Base-by-base conservation (phyloP, 1,140 invertebrate genomes). In the Cryptotermes secundus region DNA sequence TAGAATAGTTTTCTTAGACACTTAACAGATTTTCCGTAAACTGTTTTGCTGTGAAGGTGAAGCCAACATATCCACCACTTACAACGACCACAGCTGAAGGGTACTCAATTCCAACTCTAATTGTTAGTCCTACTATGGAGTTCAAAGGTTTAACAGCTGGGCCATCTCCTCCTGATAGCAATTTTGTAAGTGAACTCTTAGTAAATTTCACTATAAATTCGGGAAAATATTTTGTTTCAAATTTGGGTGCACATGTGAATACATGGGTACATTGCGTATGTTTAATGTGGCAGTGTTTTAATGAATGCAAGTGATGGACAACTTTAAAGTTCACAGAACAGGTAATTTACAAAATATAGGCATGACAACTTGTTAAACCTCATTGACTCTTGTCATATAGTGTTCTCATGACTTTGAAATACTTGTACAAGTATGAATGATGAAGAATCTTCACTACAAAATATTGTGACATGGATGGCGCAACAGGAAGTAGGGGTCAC, bases 111-210 rank as follows among this genome's bases (percentile, higher is more conserved):
- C 3, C 45, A 49, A n/a, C 59, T 3, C 14, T 72, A 42, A 85
- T 86, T 45, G 86, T 86, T 36, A 86, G 86, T 65, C 86, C 86
- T 9, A 85, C 85, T 42, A 84, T 85, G 53, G 86, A 86, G 80
- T 85, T 85, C 82, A 86, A 86, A 59, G 86, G 84, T 22, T 72
- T 86, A 34, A 85, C 83, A 31, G 83, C 81, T 49, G 85, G 59
- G 59, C 59, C 26, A 83, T 19, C 79, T 72, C 59, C n/a, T 72
- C 26, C 31, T 72, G 59, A 72, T 72, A 72, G 7, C 26, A 72
- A 72, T 6, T 72, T 72, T n/a, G 59, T 72, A 72, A 72, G 59
- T 72, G 26, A n/a, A 10, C n/a, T n/a, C 6, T n/a, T 31, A n/a
- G 26, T 26, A 65, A 72, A 72, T 72, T 49, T 19, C 45, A 49